Evolutionary conservation across 1,140 invertebrate genomes (phyloP).

Genomic region (Aphelinus certus): DNA sequence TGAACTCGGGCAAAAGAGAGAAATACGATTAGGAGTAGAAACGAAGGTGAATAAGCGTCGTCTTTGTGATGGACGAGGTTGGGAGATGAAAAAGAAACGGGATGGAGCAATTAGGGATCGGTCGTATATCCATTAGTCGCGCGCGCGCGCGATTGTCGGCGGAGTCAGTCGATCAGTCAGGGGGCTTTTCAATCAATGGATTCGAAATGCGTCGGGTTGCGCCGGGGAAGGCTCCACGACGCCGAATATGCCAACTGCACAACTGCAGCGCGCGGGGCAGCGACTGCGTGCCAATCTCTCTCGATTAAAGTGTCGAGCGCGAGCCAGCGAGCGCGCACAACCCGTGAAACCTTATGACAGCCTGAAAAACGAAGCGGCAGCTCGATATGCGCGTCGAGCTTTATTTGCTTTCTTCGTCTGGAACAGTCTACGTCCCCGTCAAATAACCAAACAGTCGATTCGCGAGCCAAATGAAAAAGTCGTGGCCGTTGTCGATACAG

Average conservation of each 20-base stretch:
- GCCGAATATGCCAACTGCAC: no score
- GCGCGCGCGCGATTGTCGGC: not conserved
- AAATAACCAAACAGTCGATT: no score
- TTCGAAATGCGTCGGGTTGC: not conserved
- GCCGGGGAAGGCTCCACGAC: no score
- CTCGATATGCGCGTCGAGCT: not conserved
- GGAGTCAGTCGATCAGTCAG: not conserved
- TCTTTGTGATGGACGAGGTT: not conserved
- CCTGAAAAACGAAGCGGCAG: not conserved
- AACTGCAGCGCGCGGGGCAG: not conserved
- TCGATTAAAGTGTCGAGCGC: not conserved
- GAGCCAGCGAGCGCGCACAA: no score
- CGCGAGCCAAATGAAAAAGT: no score
- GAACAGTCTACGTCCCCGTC: not conserved
- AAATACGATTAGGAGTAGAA: not conserved
- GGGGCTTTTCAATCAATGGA: constrained; percentile 6
- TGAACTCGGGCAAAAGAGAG: no score
- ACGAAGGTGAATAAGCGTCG: not conserved
- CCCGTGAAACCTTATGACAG: constrained; percentile 2
- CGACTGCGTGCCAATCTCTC: not conserved
- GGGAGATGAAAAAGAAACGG: constrained; percentile 1
- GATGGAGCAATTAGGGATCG: constrained; percentile 1
- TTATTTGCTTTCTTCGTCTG: not conserved
- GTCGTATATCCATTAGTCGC: constrained; percentile 17
- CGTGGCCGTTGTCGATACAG: not conserved